Evolutionary conservation across 1,140 invertebrate genomes (phyloP).

Genomic region (Oryctes rhinoceros): DNA sequence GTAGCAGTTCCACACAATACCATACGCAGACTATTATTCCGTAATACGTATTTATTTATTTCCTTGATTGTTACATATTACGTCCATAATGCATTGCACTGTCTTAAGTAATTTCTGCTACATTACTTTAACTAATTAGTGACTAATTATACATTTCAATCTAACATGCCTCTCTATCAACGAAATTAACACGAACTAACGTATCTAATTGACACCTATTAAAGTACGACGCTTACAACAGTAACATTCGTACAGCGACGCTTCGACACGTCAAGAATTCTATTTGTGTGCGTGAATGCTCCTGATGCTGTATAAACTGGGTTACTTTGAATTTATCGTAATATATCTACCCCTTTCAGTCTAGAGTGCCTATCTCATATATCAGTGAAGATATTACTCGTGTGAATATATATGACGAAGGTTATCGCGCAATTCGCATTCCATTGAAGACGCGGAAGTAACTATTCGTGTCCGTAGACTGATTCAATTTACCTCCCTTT

Average conservation of each 20-base stretch:
- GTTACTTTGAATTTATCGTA: constrained; percentile 32
- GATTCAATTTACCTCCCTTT: constrained; percentile 32
- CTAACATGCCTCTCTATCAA: neutral
- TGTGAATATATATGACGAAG: constrained; percentile 30
- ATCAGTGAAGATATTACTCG: constrained; percentile 32
- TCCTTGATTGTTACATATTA: no score
- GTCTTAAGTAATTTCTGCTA: no score
- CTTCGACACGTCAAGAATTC: neutral
- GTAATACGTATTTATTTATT: no score
- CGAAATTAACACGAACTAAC: neutral
- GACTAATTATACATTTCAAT: neutral
- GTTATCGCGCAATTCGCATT: constrained; percentile 33
- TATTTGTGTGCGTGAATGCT: neutral
- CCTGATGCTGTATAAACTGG: neutral
- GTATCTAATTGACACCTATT: neutral
- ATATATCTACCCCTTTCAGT: constrained; percentile 32
- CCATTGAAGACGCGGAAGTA: constrained; percentile 34
- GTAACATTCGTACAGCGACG: neutral
- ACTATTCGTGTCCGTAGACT: constrained; percentile 34
- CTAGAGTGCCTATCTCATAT: constrained; percentile 12
- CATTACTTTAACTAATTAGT: no score
- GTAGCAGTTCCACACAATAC: no score
- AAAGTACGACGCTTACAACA: neutral
- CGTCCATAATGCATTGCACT: no score
- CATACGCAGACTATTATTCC: no score